A percentile compares a stretch with the other conserved stretches of the same genome.
Evolutionary conservation across 1,140 invertebrate species (phyloP).

Genomic region (Penaeus indicus): DNA sequence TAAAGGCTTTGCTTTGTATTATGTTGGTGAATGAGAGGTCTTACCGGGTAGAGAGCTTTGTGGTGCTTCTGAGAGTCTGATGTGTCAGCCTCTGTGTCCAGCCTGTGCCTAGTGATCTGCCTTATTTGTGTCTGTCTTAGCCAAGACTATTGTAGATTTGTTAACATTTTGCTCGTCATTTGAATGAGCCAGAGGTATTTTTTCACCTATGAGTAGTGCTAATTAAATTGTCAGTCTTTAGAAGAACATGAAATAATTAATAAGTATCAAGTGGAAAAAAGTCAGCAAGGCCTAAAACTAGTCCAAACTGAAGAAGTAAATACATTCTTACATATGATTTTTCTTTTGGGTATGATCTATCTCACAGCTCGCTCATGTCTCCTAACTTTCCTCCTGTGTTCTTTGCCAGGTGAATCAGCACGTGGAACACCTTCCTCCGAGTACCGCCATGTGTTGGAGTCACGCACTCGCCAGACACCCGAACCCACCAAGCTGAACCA

Average conservation of each 20-base stretch:
- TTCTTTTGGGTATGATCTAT: no score
- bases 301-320: no score
- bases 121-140: constrained; percentile 31
- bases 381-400: background rate
- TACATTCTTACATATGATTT: no score
- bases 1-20: no score
- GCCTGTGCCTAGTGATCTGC: constrained; percentile 34
- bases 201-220: constrained; percentile 15
- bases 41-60: constrained; percentile 23
- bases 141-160: constrained; percentile 13
- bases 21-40: no score
- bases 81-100: constrained; percentile 41
- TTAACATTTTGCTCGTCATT: constrained; percentile 40
- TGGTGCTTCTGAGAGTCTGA: constrained; percentile 47
- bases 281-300: no score
- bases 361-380: no score
- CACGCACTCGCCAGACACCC: constrained; percentile 65
- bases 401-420: constrained; percentile 64
- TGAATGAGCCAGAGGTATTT: constrained; percentile 29
- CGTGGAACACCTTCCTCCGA: constrained; percentile 66
- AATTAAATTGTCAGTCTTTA: no score
- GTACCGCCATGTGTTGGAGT: constrained; percentile 64
- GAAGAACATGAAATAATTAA: constrained; percentile 2
- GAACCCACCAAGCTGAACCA: constrained; percentile 66
- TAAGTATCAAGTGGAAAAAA: no score